Evolutionary conservation across 2,113 vertebrate genomes (phyloP).

Genomic region (Corythornis madagascariensis): DNA sequence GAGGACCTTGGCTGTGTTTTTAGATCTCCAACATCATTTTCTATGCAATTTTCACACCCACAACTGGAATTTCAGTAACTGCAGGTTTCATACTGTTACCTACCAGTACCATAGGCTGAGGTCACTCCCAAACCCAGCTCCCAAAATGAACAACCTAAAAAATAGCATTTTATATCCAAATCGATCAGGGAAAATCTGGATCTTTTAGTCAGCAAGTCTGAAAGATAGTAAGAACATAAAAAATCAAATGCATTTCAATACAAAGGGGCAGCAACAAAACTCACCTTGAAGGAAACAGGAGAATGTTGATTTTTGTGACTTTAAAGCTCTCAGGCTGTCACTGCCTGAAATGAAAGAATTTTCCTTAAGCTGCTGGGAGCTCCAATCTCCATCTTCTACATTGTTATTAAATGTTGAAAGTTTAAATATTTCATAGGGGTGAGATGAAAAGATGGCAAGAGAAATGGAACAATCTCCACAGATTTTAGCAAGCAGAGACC

Average conservation of each 20-base stretch:
- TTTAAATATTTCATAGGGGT: conserved; percentile 64
- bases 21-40: not conserved
- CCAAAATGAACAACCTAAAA: not conserved
- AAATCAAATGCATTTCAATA: not conserved
- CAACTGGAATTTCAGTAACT: not conserved
- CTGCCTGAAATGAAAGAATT: conserved; percentile 19
- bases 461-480: conserved; percentile 13
- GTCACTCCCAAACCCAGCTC: not conserved
- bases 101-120: not conserved
- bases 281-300: not conserved
- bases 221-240: not conserved
- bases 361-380: not conserved
- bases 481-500: not conserved
- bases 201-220: not conserved
- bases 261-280: not conserved
- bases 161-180: not conserved
- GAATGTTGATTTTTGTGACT: not conserved
- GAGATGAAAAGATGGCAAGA: conserved; percentile 46
- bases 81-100: not conserved
- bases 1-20: not conserved
- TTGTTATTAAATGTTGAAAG: conserved; percentile 52
- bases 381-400: conserved; percentile 19
- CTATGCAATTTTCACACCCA: not conserved
- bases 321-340: not conserved
- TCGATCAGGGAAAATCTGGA: not conserved